Percentiles rank a stretch among this genome's conserved stretches.
These are phyloP conservation scores for Sapajus apella DNA, from an alignment of 2,113 vertebrate species.

Conservation along the genomic window DNA sequence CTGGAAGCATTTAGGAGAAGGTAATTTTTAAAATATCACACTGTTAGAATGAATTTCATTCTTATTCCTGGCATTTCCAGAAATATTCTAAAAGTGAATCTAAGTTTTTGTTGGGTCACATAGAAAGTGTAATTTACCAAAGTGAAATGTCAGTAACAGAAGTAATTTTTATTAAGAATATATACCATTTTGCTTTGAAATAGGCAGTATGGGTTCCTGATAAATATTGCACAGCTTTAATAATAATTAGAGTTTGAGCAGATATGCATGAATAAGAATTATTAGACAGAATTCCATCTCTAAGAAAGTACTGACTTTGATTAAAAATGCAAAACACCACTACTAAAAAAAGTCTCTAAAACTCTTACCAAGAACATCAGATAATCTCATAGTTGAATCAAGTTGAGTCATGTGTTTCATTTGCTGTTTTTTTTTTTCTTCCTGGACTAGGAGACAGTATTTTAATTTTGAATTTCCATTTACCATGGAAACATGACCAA, in stretches of 20 bases:
- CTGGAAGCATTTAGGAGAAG: slow-evolving; percentile 98
- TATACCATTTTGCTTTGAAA: neutral
- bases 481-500: slow-evolving; percentile 80
- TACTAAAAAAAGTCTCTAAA: slow-evolving; percentile 31
- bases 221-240: slow-evolving; percentile 44
- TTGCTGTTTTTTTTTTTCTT: slow-evolving; percentile 79
- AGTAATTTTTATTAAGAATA: slow-evolving; percentile 43
- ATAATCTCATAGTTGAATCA: slow-evolving; percentile 71
- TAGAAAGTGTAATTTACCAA: slow-evolving; percentile 31
- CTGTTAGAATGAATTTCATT: slow-evolving; percentile 42
- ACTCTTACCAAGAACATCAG: slow-evolving; percentile 45
- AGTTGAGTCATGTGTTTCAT: slow-evolving; percentile 76
- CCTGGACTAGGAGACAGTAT: slow-evolving; percentile 77
- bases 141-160: neutral
- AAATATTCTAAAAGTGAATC: slow-evolving; percentile 41
- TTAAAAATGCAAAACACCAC: slow-evolving; percentile 42
- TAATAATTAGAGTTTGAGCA: slow-evolving; percentile 30
- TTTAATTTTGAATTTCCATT: slow-evolving; percentile 81
- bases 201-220: neutral
- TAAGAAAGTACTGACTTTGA: slow-evolving; percentile 14
- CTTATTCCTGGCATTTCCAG: slow-evolving; percentile 27
- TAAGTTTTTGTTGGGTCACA: neutral
- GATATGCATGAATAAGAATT: slow-evolving; percentile 59
- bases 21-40: slow-evolving; percentile 80
- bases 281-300: slow-evolving; percentile 32